Evolutionary conservation across 1,140 invertebrate species (phyloP).

Genomic region (Brachionus asplanchnoidis): DNA sequence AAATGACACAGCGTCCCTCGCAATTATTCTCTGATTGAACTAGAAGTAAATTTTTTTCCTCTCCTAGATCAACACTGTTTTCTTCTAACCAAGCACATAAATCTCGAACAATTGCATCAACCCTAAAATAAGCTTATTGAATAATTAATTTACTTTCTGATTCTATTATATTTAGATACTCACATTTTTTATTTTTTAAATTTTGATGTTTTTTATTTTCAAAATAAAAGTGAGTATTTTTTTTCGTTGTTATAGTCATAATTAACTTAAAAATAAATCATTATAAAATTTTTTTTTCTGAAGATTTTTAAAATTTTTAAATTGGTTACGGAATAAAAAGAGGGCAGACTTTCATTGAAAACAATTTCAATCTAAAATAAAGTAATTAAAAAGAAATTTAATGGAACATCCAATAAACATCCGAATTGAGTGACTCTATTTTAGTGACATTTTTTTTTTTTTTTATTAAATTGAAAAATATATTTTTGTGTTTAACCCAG

Average conservation of each 20-base stretch:
- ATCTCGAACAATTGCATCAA: not conserved
- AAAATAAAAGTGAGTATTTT: not conserved
- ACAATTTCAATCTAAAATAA: too few species aligned
- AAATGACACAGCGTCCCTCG: conserved; percentile 12
- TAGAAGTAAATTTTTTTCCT: not conserved
- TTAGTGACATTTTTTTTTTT: too few species aligned
- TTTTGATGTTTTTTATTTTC: not conserved
- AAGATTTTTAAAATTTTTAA: not conserved
- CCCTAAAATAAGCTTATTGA: not conserved
- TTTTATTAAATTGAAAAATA: too few species aligned
- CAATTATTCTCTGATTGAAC: conserved; percentile 5
- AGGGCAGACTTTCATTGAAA: too few species aligned
- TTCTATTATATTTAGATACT: not conserved
- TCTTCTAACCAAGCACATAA: not conserved
- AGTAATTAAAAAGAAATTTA: too few species aligned
- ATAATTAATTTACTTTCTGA: not conserved
- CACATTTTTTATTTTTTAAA: not conserved
- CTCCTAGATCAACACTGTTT: not conserved
- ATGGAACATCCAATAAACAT: too few species aligned
- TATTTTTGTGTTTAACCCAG: too few species aligned
- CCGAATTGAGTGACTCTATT: too few species aligned
- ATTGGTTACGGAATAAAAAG: not conserved
- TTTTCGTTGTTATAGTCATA: not conserved
- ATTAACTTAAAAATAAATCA: not conserved
- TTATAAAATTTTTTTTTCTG: not conserved